Evolutionary conservation across 2,797 vertebrate species (phyloP).

Genomic region (Chanos chanos): DNA sequence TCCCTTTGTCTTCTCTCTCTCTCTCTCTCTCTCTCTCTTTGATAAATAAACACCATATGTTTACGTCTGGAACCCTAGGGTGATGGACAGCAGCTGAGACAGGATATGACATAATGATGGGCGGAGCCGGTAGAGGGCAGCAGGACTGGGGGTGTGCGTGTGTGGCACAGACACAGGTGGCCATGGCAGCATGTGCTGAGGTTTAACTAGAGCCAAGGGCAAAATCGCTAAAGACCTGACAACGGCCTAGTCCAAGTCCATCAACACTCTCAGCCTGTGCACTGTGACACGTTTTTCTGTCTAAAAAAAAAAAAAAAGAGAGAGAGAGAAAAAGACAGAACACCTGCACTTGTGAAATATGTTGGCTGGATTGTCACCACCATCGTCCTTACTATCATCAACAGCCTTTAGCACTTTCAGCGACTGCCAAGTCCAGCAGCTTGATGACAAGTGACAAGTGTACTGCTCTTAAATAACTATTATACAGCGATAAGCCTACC

Average conservation of each 20-base stretch:
- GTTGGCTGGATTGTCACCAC: not conserved
- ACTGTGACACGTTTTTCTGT: constrained; percentile 3
- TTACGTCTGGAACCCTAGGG: constrained; percentile 39
- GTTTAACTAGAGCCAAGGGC: constrained; percentile 32
- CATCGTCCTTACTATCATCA: not conserved
- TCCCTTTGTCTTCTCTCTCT: not conserved
- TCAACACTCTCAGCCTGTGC: too few relatives aligned
- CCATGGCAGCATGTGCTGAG: constrained; percentile 1
- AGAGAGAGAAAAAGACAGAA: not conserved
- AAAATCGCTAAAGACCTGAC: constrained; percentile 32
- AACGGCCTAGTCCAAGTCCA: constrained; percentile 23
- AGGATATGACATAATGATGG: constrained; percentile 44
- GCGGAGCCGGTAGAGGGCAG: constrained; percentile 24
- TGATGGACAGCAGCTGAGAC: constrained; percentile 45
- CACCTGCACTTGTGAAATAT: constrained; percentile 2
- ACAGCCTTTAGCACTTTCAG: not conserved
- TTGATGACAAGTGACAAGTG: not conserved
- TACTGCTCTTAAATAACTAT: too few relatives aligned
- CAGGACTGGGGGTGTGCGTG: constrained; percentile 22
- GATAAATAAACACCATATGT: constrained; percentile 47
- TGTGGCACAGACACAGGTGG: constrained; percentile 40
- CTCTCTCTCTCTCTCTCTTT: too few relatives aligned
- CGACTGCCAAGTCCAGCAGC: not conserved
- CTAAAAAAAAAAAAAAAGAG: constrained; percentile 6
- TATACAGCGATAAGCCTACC: too few relatives aligned